Evolutionary conservation across 2,113 vertebrate genomes (phyloP), one percentile per base, ranked within the genome.

Genomic region (Cisticola juncidis): DNA sequence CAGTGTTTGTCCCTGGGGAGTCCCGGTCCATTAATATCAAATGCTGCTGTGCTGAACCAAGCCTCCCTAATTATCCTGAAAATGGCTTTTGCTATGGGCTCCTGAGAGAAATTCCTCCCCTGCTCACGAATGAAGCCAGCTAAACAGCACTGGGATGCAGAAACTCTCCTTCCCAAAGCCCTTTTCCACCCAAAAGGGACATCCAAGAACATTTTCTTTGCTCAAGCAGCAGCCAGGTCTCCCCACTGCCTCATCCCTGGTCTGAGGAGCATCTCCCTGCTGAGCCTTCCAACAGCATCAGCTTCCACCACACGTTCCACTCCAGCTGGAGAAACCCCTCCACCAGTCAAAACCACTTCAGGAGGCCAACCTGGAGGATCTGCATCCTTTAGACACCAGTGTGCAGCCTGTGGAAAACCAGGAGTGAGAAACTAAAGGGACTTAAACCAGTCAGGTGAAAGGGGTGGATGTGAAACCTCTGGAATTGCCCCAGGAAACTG

Each of bases 261-360:
- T 22, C 11, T 54, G 42, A 83, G 71, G 13, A 92, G 29, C 26
- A 92, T 35, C 65, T 38, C 36, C 28, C 36, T 70, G 42, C 61
- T 22, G 74, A 71, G 81, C 48, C 10, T 22, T 2, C 21, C 5
- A 9, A 23, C 23, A 36, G 25, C 57, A 80, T 40, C 58, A 48
- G 9, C 47, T 86, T 40, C 72, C 54, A 21, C 14, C 35, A 60
- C 57, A 16, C 0, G 0, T 31, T 5, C n/a, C 7, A 2, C 3
- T 53, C 45, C 64, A 35, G 62, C 48, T 3, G 64, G 58, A 81
- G 38, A 73, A 86, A 60, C 16, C 23, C 12, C 17, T 57, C 68
- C 13, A 53, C 2, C 62, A 69, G 21, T 25, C 18, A 24, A 3
- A 40, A 12, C 6, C 13, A 23, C 9, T 21, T 53, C 77, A 74